A percentile compares a stretch with the other conserved stretches of the same genome.
Conservation (phyloP, 2,113 vertebrate genomes). For the Tragelaphus imberbis region DNA sequence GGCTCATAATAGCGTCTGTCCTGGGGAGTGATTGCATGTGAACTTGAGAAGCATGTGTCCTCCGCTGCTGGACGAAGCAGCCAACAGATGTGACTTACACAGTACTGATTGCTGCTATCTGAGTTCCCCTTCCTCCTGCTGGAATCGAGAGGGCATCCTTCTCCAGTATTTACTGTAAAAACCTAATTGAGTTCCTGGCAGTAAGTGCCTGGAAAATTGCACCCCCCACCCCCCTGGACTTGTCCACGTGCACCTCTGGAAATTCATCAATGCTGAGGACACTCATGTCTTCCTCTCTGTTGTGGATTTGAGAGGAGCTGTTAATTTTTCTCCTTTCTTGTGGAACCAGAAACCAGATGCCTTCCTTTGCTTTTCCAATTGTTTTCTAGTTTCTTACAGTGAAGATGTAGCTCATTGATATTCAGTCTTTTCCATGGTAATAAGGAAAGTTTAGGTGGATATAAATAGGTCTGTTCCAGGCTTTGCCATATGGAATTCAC, state of each 20-base stretch:
- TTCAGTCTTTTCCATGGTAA: background rate
- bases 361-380: background rate
- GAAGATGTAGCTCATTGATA: background rate
- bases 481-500: background rate
- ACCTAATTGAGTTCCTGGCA: background rate
- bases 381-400: background rate
- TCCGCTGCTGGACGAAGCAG: accelerated
- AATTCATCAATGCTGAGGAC: background rate
- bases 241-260: accelerated
- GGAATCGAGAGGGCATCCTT: accelerated
- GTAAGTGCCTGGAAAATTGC: background rate
- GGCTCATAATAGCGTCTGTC: background rate
- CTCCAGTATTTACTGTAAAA: background rate
- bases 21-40: background rate
- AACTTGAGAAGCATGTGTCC: accelerated
- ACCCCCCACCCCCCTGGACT: background rate
- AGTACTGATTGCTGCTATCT: background rate
- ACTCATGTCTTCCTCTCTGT: background rate
- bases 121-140: background rate
- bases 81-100: background rate
- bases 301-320: background rate
- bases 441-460: background rate
- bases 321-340: background rate
- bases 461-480: background rate
- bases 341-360: background rate